phyloP scores from a whole-genome alignment of 2,113 vertebrate genomes.

The Alces alces region DNA sequence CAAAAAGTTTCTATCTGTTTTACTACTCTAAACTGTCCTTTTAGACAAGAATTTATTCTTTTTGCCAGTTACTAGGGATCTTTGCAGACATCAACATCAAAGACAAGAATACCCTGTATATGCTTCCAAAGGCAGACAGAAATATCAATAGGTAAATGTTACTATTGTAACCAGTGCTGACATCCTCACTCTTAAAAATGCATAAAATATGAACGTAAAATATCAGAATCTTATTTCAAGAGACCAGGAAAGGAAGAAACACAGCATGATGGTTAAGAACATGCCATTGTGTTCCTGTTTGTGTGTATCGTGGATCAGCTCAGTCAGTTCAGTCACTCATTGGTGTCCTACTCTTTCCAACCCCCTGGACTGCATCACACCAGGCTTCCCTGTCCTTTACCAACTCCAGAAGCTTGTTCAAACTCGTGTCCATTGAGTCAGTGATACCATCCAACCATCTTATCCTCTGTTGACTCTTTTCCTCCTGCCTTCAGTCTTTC shows the following conservation, averaged over 20 bases:
- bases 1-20: not conserved
- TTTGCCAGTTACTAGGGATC: not conserved
- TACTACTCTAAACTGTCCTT: not conserved
- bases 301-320: too few species aligned
- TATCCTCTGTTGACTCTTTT: not conserved
- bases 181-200: not conserved
- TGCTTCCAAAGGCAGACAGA: not conserved
- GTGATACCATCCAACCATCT: not conserved
- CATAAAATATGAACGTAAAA: not conserved
- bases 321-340: not conserved
- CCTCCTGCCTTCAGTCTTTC: not conserved
- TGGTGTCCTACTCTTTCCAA: not conserved
- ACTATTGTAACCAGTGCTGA: not conserved
- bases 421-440: not conserved
- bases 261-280: not conserved
- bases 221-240: not conserved
- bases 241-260: not conserved
- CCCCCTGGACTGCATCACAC: not conserved
- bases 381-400: not conserved
- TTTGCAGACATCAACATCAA: not conserved
- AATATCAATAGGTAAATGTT: not conserved
- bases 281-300: not conserved
- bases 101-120: not conserved
- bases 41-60: not conserved
- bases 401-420: accelerated